Evolutionary conservation across 2,797 vertebrate genomes (phyloP).

Genomic region (Rhincodon typus): DNA sequence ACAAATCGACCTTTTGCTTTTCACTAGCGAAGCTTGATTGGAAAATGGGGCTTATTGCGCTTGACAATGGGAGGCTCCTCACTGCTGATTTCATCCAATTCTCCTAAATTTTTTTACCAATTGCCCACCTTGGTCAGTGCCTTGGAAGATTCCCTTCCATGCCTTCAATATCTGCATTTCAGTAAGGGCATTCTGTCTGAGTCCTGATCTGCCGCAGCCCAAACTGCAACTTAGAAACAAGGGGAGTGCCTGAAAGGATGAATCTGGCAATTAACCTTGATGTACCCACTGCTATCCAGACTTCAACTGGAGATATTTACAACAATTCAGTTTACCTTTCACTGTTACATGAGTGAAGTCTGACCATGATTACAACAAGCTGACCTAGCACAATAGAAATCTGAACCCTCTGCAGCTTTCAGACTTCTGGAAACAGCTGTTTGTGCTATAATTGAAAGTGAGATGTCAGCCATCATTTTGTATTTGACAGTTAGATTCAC

Average conservation of each 20-base stretch:
- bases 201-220: not conserved
- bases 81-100: no score
- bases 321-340: not conserved
- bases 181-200: not conserved
- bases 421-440: not conserved
- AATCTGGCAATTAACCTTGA: not conserved
- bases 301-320: not conserved
- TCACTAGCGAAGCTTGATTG: no score
- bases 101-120: no score
- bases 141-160: not conserved
- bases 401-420: not conserved
- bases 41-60: no score
- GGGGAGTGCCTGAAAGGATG: not conserved
- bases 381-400: not conserved
- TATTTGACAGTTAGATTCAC: not conserved
- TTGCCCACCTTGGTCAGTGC: no score
- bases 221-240: not conserved
- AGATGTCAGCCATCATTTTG: not conserved
- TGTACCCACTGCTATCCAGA: not conserved
- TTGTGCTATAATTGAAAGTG: not conserved
- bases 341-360: not conserved
- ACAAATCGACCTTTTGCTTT: no score
- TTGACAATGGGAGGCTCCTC: no score
- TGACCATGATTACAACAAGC: not conserved
- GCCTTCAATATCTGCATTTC: not conserved